Evolutionary conservation across 1,140 invertebrate genomes (phyloP).

Genomic region (Wiebesia pumilae): DNA sequence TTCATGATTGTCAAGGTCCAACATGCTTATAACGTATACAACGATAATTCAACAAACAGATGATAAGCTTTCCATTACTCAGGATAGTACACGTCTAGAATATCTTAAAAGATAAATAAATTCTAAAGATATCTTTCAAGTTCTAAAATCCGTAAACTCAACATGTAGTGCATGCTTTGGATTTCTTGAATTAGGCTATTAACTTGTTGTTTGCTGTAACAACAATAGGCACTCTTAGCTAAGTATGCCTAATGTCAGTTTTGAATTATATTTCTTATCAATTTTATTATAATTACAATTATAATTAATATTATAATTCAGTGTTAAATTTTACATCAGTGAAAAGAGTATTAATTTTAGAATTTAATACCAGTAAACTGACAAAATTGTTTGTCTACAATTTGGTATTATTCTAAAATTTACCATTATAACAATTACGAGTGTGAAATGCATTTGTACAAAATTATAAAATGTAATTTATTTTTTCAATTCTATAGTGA

Average conservation of each 20-base stretch:
- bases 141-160: not conserved
- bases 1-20: constrained; percentile 6
- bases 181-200: not conserved
- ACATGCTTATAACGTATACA: constrained; percentile 17
- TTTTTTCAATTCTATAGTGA: too few relatives aligned
- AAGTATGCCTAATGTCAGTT: too few relatives aligned
- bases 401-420: too few relatives aligned
- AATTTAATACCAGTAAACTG: not conserved
- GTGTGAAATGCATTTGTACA: too few relatives aligned
- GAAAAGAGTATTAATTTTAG: not conserved
- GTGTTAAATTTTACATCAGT: not conserved
- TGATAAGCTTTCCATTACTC: constrained; percentile 32
- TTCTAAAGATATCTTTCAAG: not conserved
- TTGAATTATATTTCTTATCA: too few relatives aligned
- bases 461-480: too few relatives aligned
- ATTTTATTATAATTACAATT: too few relatives aligned
- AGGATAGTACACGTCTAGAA: not conserved
- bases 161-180: not conserved
- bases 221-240: not conserved
- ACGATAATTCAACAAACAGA: constrained; percentile 34
- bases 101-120: not conserved
- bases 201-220: not conserved
- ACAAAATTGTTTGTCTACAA: not conserved
- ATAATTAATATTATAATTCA: constrained; percentile 11
- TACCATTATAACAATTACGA: too few relatives aligned